Evolutionary conservation across 2,888 invertebrate species (phyloP), one percentile per base, ranked within the genome.

Genomic region (Drosophila leonis): DNA sequence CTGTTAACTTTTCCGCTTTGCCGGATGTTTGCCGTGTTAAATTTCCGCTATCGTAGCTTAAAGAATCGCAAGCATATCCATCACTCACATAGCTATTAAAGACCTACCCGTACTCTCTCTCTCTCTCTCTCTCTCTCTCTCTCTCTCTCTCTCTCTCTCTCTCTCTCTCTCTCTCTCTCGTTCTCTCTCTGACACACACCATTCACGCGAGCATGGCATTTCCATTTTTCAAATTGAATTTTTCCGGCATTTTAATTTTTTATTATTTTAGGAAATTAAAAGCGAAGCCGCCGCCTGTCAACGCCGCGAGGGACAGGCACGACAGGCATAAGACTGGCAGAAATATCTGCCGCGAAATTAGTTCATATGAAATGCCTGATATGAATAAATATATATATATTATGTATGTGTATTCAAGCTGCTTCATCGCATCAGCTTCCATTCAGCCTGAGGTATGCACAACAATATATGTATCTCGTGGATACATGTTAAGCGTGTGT

Each of bases 211-310:
- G 75, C 60, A 48, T 64, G 60, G 59, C 59, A 66, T 71, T 70
- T 55, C 65, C 60, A 67, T 82, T 78, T 78, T 72, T 72, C 56
- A 71, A 82, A 80, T 76, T 77, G 54, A 82, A 78, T 88, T 86
- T 83, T 71, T 74, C 74, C 72, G 60, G 66, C 65, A 75, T 78
- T 88, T 87, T 55, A 75, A 74, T 83, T 69, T 82, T 70, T 71
- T 72, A 73, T 82, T 78, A 77, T 77, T 74, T 76, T 68, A 75
- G 75, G 62, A 57, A 72, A 80, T 76, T 82, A 75, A 82, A 76
- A 80, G 66, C 48, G 63, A 70, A 63, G 51, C 59, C 35, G 46
- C 56, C 42, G 66, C 42, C 52, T 65, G 80, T 73, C 80, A 64
- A 15, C 67, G 68, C 63, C 60, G 62, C 51, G 61, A 63, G 59